phyloP scores from a whole-genome alignment of 2,888 invertebrate genomes.

The Boloria selene region DNA sequence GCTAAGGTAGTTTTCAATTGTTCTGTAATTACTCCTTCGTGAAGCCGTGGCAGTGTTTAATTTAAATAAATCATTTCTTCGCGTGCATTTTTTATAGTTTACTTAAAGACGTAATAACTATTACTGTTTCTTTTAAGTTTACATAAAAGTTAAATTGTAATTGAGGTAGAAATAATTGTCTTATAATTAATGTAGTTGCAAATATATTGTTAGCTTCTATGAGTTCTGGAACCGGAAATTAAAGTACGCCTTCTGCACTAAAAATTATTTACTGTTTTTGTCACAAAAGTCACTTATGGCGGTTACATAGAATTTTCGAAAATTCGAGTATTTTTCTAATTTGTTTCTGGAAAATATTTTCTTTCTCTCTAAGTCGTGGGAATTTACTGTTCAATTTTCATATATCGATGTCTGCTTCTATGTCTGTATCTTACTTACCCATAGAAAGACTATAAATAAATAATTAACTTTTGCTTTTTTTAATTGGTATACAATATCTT shows the following conservation, averaged over 20 bases:
- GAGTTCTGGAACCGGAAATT: not conserved
- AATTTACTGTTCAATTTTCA: too few species aligned
- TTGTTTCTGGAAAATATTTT: too few species aligned
- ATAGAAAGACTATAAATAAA: too few species aligned
- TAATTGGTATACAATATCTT: too few species aligned
- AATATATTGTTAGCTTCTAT: not conserved
- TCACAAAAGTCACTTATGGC: too few species aligned
- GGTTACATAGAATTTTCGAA: too few species aligned
- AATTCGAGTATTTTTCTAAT: too few species aligned
- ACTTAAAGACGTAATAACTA: conserved; percentile 27
- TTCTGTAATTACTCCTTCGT: conserved; percentile 37
- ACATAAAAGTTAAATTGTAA: conserved; percentile 12
- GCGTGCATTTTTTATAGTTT: conserved; percentile 37
- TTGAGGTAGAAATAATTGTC: conserved; percentile 4
- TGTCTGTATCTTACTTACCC: too few species aligned
- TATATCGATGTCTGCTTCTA: too few species aligned
- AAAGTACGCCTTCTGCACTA: not conserved
- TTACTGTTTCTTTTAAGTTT: conserved; percentile 20
- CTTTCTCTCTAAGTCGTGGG: too few species aligned
- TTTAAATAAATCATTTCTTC: conserved; percentile 37
- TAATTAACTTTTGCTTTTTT: too few species aligned
- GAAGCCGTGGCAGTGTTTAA: conserved; percentile 33
- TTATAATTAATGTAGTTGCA: conserved; percentile 6
- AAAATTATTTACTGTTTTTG: too few species aligned
- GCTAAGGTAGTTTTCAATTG: conserved; percentile 39